Conservation (phyloP, 2,797 vertebrate species). For the Eutrigla gurnardus region DNA sequence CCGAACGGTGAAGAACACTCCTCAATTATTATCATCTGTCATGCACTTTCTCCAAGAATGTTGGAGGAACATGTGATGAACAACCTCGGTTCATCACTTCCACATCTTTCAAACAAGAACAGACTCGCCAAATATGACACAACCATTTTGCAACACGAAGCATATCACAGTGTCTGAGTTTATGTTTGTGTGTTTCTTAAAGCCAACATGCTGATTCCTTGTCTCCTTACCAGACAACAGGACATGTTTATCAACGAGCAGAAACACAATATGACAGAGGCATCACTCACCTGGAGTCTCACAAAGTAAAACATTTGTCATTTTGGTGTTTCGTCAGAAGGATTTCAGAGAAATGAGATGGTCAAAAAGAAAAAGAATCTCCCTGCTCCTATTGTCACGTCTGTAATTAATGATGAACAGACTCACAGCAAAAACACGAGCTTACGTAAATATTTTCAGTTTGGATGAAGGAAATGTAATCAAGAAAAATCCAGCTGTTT, state of each 20-base stretch:
- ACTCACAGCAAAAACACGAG: slow-evolving; percentile 40
- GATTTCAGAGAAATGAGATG: background rate
- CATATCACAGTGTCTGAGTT: slow-evolving; percentile 7
- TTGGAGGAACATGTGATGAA: slow-evolving; percentile 17
- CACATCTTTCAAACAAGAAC: slow-evolving; percentile 46
- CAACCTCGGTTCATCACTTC: slow-evolving; percentile 21
- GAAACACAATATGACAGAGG: background rate
- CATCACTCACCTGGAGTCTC: background rate
- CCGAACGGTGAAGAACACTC: no score
- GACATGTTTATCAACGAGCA: background rate
- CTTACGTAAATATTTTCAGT: slow-evolving; percentile 66
- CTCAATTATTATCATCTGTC: background rate
- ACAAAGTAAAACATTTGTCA: background rate
- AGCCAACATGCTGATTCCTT: slow-evolving; percentile 13
- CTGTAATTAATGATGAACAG: slow-evolving; percentile 46
- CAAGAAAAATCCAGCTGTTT: slow-evolving; percentile 66
- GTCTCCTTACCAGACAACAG: background rate
- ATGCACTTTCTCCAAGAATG: slow-evolving; percentile 4
- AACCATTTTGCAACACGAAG: slow-evolving; percentile 30
- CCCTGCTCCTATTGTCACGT: slow-evolving; percentile 19
- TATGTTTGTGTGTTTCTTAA: slow-evolving; percentile 12
- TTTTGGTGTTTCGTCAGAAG: background rate
- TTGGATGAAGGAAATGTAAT: slow-evolving; percentile 65
- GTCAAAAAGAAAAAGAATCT: background rate
- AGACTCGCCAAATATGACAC: slow-evolving; percentile 26